phyloP scores from a whole-genome alignment of 2,113 vertebrate species.

The Heterotilapia buettikoferi region DNA sequence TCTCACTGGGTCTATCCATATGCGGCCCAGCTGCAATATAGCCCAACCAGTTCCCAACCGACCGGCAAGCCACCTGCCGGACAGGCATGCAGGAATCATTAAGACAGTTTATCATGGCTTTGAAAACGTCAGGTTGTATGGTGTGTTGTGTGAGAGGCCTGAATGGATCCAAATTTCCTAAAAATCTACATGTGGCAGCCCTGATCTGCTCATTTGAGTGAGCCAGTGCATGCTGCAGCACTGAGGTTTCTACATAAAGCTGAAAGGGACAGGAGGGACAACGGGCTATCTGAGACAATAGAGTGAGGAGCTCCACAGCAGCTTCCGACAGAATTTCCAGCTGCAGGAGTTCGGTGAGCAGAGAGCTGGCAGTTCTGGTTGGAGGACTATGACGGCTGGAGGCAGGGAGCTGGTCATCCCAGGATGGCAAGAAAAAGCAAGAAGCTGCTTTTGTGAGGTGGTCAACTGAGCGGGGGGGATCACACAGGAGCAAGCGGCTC shows the following conservation, averaged over 20 bases:
- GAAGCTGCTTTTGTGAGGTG: conserved; percentile 63
- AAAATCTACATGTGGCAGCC: conserved; percentile 76
- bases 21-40: conserved; percentile 15
- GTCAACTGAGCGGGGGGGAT: conserved; percentile 58
- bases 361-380: conserved; percentile 57
- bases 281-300: conserved; percentile 74
- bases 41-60: conserved; percentile 69
- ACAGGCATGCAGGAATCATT: conserved; percentile 51
- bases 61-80: conserved; percentile 56
- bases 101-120: conserved; percentile 50
- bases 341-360: conserved; percentile 66
- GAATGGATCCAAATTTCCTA: conserved; percentile 72
- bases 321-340: conserved; percentile 52
- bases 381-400: neutral
- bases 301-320: conserved; percentile 76
- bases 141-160: neutral
- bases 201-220: conserved; percentile 72
- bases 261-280: conserved; percentile 48
- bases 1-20: neutral
- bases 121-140: conserved; percentile 45
- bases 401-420: neutral
- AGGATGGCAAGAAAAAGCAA: conserved; percentile 55
- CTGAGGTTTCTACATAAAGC: conserved; percentile 41
- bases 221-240: conserved; percentile 64
- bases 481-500: conserved; percentile 76